A percentile compares a stretch with the other conserved stretches of the same genome.
These are phyloP conservation scores for Galago senegalensis DNA, from an alignment of 2,797 vertebrate genomes.

Conservation along the genomic window DNA sequence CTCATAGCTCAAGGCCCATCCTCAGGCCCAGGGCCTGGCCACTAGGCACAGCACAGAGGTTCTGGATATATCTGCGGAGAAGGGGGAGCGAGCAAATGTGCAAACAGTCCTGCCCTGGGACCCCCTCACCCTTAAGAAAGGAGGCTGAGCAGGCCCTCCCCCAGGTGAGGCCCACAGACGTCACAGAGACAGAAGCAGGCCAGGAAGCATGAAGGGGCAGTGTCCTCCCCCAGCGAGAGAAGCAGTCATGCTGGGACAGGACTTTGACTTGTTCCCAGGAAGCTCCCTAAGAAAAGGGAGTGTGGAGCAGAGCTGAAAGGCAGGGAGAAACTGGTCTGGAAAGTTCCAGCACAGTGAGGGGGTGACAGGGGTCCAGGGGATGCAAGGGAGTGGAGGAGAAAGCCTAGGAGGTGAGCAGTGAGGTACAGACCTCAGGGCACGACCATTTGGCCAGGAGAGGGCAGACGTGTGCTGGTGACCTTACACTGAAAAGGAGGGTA, in stretches of 20 bases:
- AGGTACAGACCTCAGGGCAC: neutral
- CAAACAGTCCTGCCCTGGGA: neutral
- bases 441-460: neutral
- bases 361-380: neutral
- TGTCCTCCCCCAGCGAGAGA: neutral
- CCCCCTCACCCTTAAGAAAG: neutral
- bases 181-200: neutral
- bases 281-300: neutral
- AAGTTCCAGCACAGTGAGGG: neutral
- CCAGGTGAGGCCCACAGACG: neutral
- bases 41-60: neutral
- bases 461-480: neutral
- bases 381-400: neutral
- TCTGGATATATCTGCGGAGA: neutral
- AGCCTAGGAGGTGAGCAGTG: neutral
- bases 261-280: neutral
- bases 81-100: neutral
- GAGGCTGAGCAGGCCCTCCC: neutral
- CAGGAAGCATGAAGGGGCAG: neutral
- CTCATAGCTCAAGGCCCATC: neutral
- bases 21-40: neutral
- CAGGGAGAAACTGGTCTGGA: neutral
- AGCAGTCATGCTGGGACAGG: constrained; percentile 53
- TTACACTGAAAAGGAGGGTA: neutral
- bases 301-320: neutral